These are phyloP conservation scores for Stenolophus ochropezus DNA, from an alignment of 2,888 invertebrate species.

Conservation along the genomic window DNA sequence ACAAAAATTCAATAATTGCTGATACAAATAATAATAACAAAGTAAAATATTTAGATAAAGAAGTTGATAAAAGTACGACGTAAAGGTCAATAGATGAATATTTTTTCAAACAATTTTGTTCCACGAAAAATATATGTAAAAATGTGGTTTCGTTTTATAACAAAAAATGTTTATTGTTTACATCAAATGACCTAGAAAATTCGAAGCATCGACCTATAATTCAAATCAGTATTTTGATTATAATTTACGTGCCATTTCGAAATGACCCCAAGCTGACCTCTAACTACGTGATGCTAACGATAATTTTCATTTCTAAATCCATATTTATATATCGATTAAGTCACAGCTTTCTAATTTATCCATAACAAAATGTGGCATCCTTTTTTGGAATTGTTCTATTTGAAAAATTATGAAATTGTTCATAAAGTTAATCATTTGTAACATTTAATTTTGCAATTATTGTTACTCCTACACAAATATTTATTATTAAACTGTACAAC, in stretches of 20 bases:
- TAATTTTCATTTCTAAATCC: neutral
- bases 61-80: no score
- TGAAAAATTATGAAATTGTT: neutral
- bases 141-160: neutral
- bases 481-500: no score
- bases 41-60: no score
- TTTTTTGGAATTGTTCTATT: neutral
- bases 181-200: neutral
- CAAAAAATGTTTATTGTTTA: neutral
- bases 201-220: neutral
- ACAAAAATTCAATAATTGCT: no score
- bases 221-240: neutral
- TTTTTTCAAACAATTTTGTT: no score
- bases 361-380: neutral
- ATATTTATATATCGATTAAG: slow-evolving; percentile 5
- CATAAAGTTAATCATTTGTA: no score
- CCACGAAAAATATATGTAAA: neutral
- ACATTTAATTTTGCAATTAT: no score
- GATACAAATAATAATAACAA: no score
- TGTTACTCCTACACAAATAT: no score
- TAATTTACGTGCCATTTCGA: neutral
- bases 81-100: no score
- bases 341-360: slow-evolving; percentile 6
- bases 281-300: neutral
- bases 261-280: neutral